phyloP scores from a whole-genome alignment of 2,888 invertebrate species.

The Acleris sparsana region DNA sequence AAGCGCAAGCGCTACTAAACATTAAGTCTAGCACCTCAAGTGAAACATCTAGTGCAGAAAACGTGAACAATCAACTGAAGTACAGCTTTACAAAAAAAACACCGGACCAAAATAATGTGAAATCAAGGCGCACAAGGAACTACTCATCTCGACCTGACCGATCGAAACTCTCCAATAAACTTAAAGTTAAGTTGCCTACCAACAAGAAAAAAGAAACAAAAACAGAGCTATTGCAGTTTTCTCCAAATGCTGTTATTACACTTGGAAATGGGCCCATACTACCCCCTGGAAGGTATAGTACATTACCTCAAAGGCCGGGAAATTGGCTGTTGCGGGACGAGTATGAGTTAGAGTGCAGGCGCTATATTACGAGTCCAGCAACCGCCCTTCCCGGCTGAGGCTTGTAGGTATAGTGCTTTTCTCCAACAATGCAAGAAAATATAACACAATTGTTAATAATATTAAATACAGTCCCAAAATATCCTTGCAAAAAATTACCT shows the following conservation, averaged over 20 bases:
- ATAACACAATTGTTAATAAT: too few species aligned
- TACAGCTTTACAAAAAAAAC: not conserved
- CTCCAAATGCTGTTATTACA: slow-evolving; percentile 19
- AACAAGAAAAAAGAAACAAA: slow-evolving; percentile 39
- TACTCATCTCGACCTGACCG: not conserved
- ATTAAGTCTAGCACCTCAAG: slow-evolving; percentile 63
- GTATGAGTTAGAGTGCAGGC: too few species aligned
- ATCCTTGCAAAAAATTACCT: too few species aligned
- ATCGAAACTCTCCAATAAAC: slow-evolving; percentile 6
- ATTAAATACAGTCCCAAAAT: too few species aligned
- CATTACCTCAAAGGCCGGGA: too few species aligned
- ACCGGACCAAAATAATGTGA: not conserved
- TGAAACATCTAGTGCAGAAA: slow-evolving; percentile 56
- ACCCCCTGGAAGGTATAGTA: slow-evolving; percentile 48
- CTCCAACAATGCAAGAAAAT: too few species aligned
- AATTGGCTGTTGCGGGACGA: too few species aligned
- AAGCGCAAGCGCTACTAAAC: slow-evolving; percentile 71
- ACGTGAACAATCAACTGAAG: slow-evolving; percentile 14
- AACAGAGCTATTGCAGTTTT: slow-evolving; percentile 38
- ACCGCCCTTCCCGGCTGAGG: too few species aligned
- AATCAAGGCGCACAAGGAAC: slow-evolving; percentile 6
- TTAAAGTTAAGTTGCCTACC: slow-evolving; percentile 11
- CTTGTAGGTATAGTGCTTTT: too few species aligned
- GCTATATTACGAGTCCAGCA: too few species aligned
- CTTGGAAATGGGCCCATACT: slow-evolving; percentile 40